These are phyloP conservation scores for Drosophila setosimentum DNA, from an alignment of 2,888 invertebrate species.

Conservation along the genomic window DNA sequence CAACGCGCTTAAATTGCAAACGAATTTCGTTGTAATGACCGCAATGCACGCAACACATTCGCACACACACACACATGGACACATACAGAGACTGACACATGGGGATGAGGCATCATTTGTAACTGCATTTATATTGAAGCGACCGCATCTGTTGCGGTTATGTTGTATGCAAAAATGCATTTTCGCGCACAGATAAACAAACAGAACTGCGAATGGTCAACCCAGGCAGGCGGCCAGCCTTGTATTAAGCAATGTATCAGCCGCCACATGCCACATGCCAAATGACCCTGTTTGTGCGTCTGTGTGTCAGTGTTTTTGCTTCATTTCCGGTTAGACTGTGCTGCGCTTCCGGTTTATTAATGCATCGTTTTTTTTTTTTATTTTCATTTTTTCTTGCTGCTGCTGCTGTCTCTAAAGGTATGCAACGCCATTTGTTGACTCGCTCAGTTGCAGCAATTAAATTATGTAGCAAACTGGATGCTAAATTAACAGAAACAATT, in stretches of 20 bases:
- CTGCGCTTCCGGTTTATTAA: conserved; percentile 75
- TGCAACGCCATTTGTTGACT: conserved; percentile 34
- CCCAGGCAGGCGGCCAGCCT: conserved; percentile 27
- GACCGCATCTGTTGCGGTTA: conserved; percentile 81
- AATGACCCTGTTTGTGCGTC: conserved; percentile 9
- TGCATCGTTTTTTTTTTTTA: conserved; percentile 31
- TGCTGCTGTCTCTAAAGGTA: conserved; percentile 34
- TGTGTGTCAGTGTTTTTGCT: conserved; percentile 48
- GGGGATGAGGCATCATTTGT: conserved; percentile 66
- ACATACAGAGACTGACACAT: background rate
- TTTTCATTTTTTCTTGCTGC: conserved; percentile 40
- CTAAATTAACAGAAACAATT: conserved; percentile 44
- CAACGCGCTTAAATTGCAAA: conserved; percentile 64
- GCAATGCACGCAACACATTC: conserved; percentile 51
- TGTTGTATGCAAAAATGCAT: conserved; percentile 81
- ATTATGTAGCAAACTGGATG: conserved; percentile 57
- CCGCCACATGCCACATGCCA: conserved; percentile 33
- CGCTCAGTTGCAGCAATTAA: conserved; percentile 53
- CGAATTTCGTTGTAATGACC: conserved; percentile 80
- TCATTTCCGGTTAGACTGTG: conserved; percentile 69
- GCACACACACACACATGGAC: conserved; percentile 1
- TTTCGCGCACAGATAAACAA: conserved; percentile 81
- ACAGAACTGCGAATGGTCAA: conserved; percentile 36
- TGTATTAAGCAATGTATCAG: conserved; percentile 65
- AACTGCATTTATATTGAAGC: conserved; percentile 82